Conservation (phyloP, 2,888 invertebrate genomes). For the Cephus spinipes region DNA sequence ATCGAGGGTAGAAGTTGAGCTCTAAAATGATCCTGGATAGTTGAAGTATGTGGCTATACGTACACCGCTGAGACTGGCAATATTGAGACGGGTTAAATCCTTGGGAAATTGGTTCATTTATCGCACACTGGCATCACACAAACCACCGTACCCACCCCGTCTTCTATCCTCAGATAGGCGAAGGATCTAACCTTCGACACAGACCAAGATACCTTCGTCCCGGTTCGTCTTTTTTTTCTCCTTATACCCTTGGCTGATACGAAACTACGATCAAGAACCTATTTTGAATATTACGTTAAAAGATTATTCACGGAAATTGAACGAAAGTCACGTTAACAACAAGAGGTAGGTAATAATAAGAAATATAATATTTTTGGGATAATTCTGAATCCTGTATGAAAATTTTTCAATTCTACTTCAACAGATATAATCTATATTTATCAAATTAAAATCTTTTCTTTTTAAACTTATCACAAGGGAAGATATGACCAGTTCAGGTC, state of each 20-base stretch:
- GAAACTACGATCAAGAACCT: background rate
- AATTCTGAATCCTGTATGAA: background rate
- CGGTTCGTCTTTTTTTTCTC: background rate
- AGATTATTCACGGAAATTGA: background rate
- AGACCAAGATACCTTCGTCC: background rate
- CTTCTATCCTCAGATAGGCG: background rate
- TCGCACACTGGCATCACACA: constrained; percentile 38
- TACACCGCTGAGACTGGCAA: constrained; percentile 38
- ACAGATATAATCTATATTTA: background rate
- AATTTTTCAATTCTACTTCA: background rate
- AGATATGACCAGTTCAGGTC: background rate
- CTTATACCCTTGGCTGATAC: background rate
- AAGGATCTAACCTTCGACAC: background rate
- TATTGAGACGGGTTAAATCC: constrained; percentile 46
- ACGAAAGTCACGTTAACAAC: background rate
- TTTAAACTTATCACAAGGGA: background rate
- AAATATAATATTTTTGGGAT: background rate
- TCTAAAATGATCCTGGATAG: constrained; percentile 39
- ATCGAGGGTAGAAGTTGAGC: constrained; percentile 30
- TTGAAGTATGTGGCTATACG: constrained; percentile 32
- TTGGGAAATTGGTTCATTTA: constrained; percentile 53
- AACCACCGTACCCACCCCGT: background rate
- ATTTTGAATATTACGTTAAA: background rate
- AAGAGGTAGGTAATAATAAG: background rate
- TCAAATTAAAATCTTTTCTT: background rate